Evolutionary conservation across 1,140 invertebrate species (phyloP), one percentile per base, ranked within the genome.

Genomic region (Neodiprion pinetum): DNA sequence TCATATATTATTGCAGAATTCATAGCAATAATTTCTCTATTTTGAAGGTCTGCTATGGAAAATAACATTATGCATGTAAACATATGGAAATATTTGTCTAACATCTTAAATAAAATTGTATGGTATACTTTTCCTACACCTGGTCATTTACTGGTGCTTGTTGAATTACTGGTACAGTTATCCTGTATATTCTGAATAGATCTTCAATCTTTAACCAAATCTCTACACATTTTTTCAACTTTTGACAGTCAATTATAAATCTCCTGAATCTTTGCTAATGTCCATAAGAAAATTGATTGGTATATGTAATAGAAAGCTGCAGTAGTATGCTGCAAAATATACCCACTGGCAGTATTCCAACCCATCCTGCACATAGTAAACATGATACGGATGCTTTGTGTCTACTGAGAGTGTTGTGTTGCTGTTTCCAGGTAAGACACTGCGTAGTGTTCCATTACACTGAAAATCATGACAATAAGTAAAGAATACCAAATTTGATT

Each of bases 361-460:
- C 14, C 75, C 70, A 67, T 77, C 74, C 71, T 74, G 70, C 47
- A 73, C 73, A 53, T 86, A 89, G 77, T 83, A 85, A 70, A 90
- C 77, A 17, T 86, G 78, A 21, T 88, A 74, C 10, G 88, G 82
- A 80, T 87, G 90, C 76, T 84, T 86, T 14, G 90, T 90, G 28
- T 86, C 81, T 48, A 90, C 72, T 68, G 88, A 74, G 14, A 91
- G 70, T 66, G 86, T 87, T 12, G 76, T 84, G 73, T 84, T 88
- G 14, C 74, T 78, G 14, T 81, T 70, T 48, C 83, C 75, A 50
- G 73, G 21, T 72, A 90, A 73, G 53, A 74, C 75, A 9, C 75
- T 76, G 74, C 84, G 80, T 47, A 79, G 82, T 80, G 86, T 76
- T 72, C 84, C 86, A 77, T 85, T 74, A 76, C 90, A 91, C 81